These are phyloP conservation scores for Argya squamiceps DNA, from an alignment of 2,797 vertebrate genomes.

Conservation along the genomic window DNA sequence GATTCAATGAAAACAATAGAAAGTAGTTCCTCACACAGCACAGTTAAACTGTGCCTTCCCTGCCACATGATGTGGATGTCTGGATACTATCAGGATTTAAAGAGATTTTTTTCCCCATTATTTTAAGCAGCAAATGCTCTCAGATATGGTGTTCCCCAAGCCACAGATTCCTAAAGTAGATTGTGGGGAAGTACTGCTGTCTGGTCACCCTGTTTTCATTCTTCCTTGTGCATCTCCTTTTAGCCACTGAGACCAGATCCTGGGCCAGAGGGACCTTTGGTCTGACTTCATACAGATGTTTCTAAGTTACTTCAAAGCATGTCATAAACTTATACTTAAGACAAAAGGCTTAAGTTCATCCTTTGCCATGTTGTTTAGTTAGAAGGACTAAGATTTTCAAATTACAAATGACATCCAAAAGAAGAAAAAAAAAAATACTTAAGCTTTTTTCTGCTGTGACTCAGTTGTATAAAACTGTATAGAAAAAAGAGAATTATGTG, in stretches of 20 bases:
- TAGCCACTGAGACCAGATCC: background rate
- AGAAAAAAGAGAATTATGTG: conserved; percentile 67
- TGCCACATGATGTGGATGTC: background rate
- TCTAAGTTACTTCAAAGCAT: conserved; percentile 2
- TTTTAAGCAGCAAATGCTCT: background rate
- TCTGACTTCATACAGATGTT: background rate
- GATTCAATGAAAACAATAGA: background rate
- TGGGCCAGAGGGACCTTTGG: conserved; percentile 43
- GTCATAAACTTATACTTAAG: conserved; percentile 28
- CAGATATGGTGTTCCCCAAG: background rate
- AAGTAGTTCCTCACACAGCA: background rate
- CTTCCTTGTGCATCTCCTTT: conserved; percentile 11
- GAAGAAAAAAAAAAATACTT: conserved; percentile 51
- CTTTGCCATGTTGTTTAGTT: background rate
- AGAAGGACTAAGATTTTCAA: conserved; percentile 32
- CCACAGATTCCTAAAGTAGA: background rate
- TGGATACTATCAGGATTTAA: background rate
- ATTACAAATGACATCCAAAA: conserved; percentile 47
- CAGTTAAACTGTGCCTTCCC: background rate
- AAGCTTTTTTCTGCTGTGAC: conserved; percentile 52
- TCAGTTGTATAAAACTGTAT: conserved; percentile 69
- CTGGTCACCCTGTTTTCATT: background rate
- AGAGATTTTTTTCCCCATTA: background rate
- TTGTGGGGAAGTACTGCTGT: background rate
- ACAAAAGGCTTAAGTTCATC: conserved; percentile 13